These are phyloP conservation scores for Drosophila pandora DNA, from an alignment of 1,140 invertebrate genomes.

Conservation along the genomic window DNA sequence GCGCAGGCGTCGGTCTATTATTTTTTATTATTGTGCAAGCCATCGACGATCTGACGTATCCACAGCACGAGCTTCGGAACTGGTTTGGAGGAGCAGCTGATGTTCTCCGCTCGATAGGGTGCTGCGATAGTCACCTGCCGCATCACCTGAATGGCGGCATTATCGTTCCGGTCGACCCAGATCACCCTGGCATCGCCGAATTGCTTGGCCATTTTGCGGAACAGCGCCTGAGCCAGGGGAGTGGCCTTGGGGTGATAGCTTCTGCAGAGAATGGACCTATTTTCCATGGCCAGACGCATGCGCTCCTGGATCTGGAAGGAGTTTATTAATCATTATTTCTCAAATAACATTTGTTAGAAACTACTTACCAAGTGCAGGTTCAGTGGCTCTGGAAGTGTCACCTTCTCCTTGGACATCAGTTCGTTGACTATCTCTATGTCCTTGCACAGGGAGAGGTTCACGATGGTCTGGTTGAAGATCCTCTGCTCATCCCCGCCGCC, in stretches of 20 bases:
- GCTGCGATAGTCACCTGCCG: conserved; percentile 32
- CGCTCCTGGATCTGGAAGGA: conserved; percentile 43
- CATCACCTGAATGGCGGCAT: conserved; percentile 28
- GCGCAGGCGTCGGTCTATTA: conserved; percentile 8
- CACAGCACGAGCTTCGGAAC: conserved; percentile 24
- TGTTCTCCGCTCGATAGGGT: conserved; percentile 40
- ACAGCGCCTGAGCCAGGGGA: conserved; percentile 28
- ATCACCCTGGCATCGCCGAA: conserved; percentile 21
- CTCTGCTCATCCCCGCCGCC: conserved; percentile 14
- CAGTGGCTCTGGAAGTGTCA: conserved; percentile 3
- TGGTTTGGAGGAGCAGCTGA: background rate
- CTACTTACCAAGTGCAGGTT: conserved; percentile 24
- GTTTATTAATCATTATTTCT: background rate
- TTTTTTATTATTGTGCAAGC: conserved; percentile 29
- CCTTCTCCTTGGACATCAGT: background rate
- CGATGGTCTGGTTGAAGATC: conserved; percentile 14
- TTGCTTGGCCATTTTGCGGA: conserved; percentile 14
- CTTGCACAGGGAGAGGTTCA: conserved; percentile 40
- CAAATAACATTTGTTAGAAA: background rate
- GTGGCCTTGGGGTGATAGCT: conserved; percentile 22
- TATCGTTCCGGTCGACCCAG: conserved; percentile 25
- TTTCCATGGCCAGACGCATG: conserved; percentile 7
- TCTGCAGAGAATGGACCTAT: conserved; percentile 7
- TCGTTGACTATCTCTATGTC: conserved; percentile 50
- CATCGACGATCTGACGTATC: conserved; percentile 29